Evolutionary conservation across 2,888 invertebrate genomes (phyloP).

Genomic region (Beris morrisii): DNA sequence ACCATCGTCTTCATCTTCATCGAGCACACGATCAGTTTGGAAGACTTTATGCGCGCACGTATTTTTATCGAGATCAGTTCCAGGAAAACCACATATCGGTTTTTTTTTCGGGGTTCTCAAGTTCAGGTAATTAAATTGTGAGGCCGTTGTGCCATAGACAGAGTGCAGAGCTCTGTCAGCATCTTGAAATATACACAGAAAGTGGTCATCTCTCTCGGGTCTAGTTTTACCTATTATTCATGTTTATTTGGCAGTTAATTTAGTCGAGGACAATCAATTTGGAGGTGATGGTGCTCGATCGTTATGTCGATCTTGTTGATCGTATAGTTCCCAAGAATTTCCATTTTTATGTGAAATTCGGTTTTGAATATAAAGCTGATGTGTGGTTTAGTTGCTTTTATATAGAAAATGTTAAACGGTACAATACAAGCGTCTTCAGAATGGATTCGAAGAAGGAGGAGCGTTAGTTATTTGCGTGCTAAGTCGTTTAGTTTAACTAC

Average conservation of each 20-base stretch:
- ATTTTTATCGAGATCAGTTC: constrained; percentile 28
- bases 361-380: not conserved
- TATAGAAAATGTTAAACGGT: no score
- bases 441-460: no score
- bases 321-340: constrained; percentile 16
- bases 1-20: no score
- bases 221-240: constrained; percentile 31
- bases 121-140: constrained; percentile 29
- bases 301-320: not conserved
- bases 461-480: no score
- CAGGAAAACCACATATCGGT: constrained; percentile 28
- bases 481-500: no score
- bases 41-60: constrained; percentile 18
- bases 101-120: constrained; percentile 20
- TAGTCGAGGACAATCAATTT: constrained; percentile 27
- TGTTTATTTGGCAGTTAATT: constrained; percentile 31
- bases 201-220: constrained; percentile 2
- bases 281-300: constrained; percentile 20
- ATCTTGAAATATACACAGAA: not conserved
- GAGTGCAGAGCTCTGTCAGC: constrained; percentile 6
- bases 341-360: constrained; percentile 23
- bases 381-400: no score
- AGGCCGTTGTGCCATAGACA: constrained; percentile 21
- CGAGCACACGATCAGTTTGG: no score
- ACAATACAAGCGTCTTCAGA: no score